These are phyloP conservation scores for Myoxocephalus aenaeus DNA, from an alignment of 2,797 vertebrate species.

Conservation along the genomic window DNA sequence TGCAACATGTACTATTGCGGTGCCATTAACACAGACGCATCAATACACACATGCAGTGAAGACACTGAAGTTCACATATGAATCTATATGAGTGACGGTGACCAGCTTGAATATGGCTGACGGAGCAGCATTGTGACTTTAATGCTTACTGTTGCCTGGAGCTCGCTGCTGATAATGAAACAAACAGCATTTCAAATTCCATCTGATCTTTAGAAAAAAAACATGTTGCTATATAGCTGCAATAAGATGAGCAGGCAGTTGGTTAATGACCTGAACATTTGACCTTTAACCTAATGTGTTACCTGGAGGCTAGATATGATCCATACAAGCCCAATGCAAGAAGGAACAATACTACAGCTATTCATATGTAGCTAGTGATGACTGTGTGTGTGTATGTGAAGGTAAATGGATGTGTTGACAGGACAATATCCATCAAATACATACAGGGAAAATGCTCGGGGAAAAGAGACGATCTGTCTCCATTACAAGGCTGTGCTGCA, in stretches of 20 bases:
- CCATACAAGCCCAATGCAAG: conserved; percentile 35
- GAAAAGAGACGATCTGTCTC: conserved; percentile 48
- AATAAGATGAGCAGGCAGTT: conserved; percentile 43
- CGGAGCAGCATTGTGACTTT: conserved; percentile 29
- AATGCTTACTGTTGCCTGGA: conserved; percentile 37
- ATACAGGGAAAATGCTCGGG: conserved; percentile 35
- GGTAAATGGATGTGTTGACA: conserved; percentile 50
- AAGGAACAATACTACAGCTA: conserved; percentile 14
- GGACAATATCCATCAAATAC: conserved; percentile 48
- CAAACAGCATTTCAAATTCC: conserved; percentile 52
- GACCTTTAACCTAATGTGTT: conserved; percentile 48
- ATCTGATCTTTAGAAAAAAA: conserved; percentile 31
- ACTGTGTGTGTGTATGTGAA: conserved; percentile 10
- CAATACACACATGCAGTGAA: conserved; percentile 19
- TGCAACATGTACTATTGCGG: conserved; percentile 31
- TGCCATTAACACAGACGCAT: conserved; percentile 44
- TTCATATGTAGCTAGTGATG: conserved; percentile 24
- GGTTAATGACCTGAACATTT: conserved; percentile 56
- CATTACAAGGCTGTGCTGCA: conserved; percentile 39
- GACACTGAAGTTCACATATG: conserved; percentile 8
- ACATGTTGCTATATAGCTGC: conserved; percentile 45
- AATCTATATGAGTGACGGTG: conserved; percentile 40
- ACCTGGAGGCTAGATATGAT: conserved; percentile 50
- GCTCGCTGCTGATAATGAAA: conserved; percentile 32
- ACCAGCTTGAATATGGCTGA: conserved; percentile 52